These are phyloP conservation scores for Ips typographus DNA, from an alignment of 1,140 invertebrate genomes.

Conservation along the genomic window DNA sequence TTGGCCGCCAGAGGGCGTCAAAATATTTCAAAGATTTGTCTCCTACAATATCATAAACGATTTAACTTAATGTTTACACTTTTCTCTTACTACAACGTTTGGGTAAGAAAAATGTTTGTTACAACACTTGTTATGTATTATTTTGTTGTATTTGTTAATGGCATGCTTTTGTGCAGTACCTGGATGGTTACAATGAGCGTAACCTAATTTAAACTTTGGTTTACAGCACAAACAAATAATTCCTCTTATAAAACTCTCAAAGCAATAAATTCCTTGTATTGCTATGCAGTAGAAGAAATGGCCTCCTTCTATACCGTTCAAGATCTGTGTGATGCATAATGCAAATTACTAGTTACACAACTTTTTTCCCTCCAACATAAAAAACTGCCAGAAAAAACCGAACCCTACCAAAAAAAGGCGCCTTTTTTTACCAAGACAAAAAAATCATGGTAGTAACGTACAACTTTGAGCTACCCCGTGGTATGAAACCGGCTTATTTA, in stretches of 20 bases:
- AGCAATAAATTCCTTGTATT: no score
- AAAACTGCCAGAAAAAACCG: background rate
- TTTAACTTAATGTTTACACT: no score
- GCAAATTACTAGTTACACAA: constrained; percentile 19
- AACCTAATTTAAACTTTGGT: background rate
- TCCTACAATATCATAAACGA: no score
- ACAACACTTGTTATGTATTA: no score
- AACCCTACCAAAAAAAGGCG: background rate
- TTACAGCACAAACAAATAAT: constrained; percentile 1
- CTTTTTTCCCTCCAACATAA: constrained; percentile 7
- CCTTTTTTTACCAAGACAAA: constrained; percentile 7
- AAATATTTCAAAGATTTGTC: no score
- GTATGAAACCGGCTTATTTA: constrained; percentile 3
- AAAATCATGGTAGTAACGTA: constrained; percentile 8
- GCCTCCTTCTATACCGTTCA: background rate
- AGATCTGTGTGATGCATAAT: background rate
- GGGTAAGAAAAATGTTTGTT: no score
- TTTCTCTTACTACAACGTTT: no score
- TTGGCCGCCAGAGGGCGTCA: no score
- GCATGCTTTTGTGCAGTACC: no score
- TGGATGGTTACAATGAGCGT: background rate
- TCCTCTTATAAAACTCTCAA: background rate
- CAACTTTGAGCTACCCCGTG: constrained; percentile 11
- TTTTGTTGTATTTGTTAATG: no score
- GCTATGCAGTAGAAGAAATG: no score